A percentile compares a stretch with the other conserved stretches of the same genome.
Evolutionary conservation across 2,888 invertebrate species (phyloP).

Genomic region (Ellobium chinense): DNA sequence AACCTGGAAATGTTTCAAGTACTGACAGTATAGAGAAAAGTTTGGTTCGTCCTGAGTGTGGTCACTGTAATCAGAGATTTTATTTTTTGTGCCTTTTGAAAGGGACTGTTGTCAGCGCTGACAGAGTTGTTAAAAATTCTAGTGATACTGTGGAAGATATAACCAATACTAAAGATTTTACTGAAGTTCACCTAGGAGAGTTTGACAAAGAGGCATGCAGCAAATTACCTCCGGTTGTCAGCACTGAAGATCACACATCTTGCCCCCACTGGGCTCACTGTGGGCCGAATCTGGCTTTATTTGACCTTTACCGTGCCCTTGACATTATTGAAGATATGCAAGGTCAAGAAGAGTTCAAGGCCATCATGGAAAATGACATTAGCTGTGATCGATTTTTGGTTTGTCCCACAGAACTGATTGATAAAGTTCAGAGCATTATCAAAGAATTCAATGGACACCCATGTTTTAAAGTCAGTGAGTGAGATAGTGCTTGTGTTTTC

Average conservation of each 20-base stretch:
- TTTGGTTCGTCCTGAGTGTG: no score
- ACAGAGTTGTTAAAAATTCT: no score
- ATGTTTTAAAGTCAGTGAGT: no score
- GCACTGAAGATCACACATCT: not conserved
- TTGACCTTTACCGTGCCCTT: slow-evolving; percentile 29
- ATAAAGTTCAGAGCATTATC: no score
- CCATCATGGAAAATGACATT: not conserved
- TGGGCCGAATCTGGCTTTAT: slow-evolving; percentile 37
- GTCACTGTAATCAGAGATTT: no score
- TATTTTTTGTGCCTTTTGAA: not conserved
- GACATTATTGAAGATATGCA: slow-evolving; percentile 31
- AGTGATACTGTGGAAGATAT: no score
- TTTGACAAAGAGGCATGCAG: not conserved
- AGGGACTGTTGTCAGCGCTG: not conserved
- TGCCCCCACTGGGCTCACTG: slow-evolving; percentile 45
- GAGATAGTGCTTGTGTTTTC: no score
- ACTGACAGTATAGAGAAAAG: no score
- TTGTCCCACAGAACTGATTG: no score
- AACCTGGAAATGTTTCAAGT: no score
- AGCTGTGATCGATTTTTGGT: no score
- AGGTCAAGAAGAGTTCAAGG: slow-evolving; percentile 13
- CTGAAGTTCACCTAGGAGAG: not conserved
- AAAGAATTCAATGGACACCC: no score
- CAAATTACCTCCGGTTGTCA: not conserved
- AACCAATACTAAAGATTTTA: not conserved